phyloP scores from a whole-genome alignment of 2,113 vertebrate genomes.

The Hydrolagus affinis region DNA sequence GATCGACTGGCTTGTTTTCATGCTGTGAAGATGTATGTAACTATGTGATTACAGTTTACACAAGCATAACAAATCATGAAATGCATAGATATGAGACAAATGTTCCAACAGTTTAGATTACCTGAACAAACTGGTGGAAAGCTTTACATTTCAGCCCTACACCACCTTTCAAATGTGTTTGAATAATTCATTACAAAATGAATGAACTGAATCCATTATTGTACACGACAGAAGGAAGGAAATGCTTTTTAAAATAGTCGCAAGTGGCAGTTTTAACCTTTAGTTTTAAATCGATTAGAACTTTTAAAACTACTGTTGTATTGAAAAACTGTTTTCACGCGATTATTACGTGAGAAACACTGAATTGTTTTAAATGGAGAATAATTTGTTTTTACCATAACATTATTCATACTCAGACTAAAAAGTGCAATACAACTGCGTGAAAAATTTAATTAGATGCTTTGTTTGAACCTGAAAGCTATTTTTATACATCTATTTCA shows the following conservation, averaged over 20 bases:
- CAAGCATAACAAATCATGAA: no score
- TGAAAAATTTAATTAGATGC: conserved; percentile 2
- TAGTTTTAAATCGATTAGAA: conserved; percentile 19
- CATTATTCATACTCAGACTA: neutral
- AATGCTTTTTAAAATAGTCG: no score
- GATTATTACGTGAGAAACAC: neutral
- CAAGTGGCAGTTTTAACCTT: conserved; percentile 15
- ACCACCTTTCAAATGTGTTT: neutral
- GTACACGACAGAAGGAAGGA: neutral
- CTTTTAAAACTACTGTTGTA: neutral
- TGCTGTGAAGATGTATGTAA: no score
- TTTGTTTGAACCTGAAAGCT: neutral
- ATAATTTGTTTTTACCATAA: neutral
- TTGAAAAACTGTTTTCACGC: neutral
- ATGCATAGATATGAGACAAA: no score
- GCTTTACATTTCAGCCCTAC: neutral
- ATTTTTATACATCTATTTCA: neutral
- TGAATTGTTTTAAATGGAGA: conserved; percentile 13
- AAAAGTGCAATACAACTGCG: neutral
- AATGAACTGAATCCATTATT: neutral
- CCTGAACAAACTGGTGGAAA: neutral
- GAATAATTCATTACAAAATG: conserved; percentile 8
- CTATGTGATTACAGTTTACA: no score
- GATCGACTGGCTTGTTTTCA: no score
- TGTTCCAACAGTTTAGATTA: no score